phyloP scores from a whole-genome alignment of 2,797 vertebrate genomes.

The Gorsachius magnificus region DNA sequence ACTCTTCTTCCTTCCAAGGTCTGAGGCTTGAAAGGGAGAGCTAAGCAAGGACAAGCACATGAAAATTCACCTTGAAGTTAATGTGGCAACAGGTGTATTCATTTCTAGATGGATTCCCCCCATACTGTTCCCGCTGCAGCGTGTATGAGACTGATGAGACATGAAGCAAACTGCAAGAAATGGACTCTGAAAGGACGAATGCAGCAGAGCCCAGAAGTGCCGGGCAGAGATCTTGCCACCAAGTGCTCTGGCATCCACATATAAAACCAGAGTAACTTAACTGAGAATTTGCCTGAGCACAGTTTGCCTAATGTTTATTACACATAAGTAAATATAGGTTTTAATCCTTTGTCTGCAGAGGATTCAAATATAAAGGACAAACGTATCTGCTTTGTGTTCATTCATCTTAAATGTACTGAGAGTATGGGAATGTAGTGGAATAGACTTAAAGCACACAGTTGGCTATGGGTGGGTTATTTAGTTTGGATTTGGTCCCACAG shows the following conservation, averaged over 20 bases:
- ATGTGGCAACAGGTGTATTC: neutral
- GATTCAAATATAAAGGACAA: neutral
- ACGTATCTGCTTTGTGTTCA: neutral
- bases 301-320: neutral
- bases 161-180: neutral
- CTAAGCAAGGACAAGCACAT: neutral
- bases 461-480: neutral
- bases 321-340: neutral
- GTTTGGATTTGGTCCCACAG: neutral
- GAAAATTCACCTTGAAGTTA: neutral
- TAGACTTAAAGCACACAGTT: neutral
- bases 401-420: neutral
- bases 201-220: neutral
- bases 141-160: neutral
- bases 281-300: neutral
- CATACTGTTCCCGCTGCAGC: neutral
- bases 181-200: neutral
- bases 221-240: neutral
- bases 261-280: neutral
- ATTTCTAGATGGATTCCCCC: neutral
- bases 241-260: neutral
- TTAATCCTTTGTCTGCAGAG: neutral
- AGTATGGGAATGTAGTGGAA: neutral
- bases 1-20: neutral
- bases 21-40: neutral